Evolutionary conservation across 2,888 invertebrate genomes (phyloP).

Genomic region (Suillia variegata): DNA sequence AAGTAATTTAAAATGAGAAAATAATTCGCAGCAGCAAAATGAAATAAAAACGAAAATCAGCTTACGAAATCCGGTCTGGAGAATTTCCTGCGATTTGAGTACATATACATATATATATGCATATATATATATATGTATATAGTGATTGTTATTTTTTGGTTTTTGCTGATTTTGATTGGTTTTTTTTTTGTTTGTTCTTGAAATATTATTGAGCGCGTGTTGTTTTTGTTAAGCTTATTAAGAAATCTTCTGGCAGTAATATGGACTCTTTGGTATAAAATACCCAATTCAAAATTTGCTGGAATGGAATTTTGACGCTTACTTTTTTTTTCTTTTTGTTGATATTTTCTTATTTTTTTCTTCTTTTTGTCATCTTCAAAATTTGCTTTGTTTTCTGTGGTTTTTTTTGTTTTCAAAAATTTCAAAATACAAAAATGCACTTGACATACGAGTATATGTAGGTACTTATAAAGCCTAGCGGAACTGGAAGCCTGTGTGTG

Average conservation of each 20-base stretch:
- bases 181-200: neutral
- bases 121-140: too few relatives aligned
- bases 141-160: too few relatives aligned
- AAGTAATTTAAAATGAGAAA: neutral
- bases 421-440: neutral
- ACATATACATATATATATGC: too few relatives aligned
- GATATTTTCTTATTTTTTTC: constrained; percentile 6
- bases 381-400: too few relatives aligned
- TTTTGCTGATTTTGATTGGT: too few relatives aligned
- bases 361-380: too few relatives aligned
- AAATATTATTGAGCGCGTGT: constrained; percentile 26
- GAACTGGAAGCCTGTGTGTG: constrained; percentile 24
- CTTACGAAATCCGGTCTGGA: constrained; percentile 33
- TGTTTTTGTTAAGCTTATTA: constrained; percentile 52
- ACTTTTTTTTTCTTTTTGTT: constrained; percentile 10
- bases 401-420: too few relatives aligned
- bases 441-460: too few relatives aligned
- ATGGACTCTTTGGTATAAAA: constrained; percentile 60
- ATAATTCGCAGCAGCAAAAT: neutral
- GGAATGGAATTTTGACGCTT: constrained; percentile 12
- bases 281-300: constrained; percentile 46
- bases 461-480: too few relatives aligned
- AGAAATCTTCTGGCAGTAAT: constrained; percentile 62
- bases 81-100: constrained; percentile 29
- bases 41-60: neutral